phyloP scores from a whole-genome alignment of 2,113 vertebrate genomes.

The Gulo gulo region DNA sequence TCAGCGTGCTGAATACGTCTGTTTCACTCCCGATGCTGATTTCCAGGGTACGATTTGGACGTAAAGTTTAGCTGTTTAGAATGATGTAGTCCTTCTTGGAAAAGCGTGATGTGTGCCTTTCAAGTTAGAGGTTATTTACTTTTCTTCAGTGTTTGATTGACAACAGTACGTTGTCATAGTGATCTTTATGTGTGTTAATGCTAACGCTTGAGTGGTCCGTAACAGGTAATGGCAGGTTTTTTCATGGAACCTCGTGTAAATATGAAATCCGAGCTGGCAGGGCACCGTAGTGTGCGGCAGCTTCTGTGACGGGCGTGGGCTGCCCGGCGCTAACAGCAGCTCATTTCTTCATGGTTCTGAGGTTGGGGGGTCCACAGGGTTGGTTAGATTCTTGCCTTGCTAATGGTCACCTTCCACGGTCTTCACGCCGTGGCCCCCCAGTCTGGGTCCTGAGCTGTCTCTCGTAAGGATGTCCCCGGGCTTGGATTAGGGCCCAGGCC shows the following conservation, averaged over 20 bases:
- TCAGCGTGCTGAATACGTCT: not conserved
- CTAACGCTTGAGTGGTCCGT: not conserved
- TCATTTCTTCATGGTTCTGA: not conserved
- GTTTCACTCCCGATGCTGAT: not conserved
- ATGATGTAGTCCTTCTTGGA: not conserved
- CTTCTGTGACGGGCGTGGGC: not conserved
- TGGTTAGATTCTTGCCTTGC: not conserved
- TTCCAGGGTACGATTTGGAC: not conserved
- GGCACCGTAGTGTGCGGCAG: not conserved
- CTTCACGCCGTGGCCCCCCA: fast-evolving
- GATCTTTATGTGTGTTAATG: not conserved
- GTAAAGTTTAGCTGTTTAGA: not conserved
- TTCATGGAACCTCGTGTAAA: not conserved
- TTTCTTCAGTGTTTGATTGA: not conserved
- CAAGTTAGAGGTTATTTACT: not conserved
- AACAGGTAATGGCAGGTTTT: not conserved
- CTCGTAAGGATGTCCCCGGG: not conserved
- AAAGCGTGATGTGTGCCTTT: not conserved
- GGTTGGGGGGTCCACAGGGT: not conserved
- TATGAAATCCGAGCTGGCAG: not conserved
- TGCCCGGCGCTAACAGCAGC: not conserved
- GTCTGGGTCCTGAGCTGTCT: not conserved
- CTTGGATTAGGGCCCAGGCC: not conserved
- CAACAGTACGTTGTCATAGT: not conserved
- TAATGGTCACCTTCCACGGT: not conserved